phyloP scores from a whole-genome alignment of 2,888 invertebrate genomes.

The Sialis fuliginosa region DNA sequence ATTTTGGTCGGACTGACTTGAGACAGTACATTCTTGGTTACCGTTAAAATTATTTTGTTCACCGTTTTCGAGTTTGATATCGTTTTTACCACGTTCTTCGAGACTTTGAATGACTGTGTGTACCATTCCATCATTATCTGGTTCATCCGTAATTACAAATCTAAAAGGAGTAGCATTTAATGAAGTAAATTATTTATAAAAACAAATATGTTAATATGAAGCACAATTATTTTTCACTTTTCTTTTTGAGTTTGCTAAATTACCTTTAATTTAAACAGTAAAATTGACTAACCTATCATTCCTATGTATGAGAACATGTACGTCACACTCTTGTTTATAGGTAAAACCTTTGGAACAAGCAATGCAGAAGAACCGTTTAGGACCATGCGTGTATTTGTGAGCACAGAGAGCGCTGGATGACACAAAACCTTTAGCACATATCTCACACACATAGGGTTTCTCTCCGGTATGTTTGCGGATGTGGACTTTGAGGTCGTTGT shows the following conservation, averaged over 20 bases:
- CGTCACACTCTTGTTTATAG: conserved; percentile 2
- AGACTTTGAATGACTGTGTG: background rate
- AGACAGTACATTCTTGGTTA: background rate
- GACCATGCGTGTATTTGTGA: conserved; percentile 3
- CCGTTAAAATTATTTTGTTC: background rate
- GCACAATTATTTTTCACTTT: no score
- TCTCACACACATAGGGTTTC: conserved; percentile 3
- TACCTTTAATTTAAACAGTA: no score
- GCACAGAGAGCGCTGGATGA: conserved; percentile 4
- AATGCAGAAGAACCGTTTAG: conserved; percentile 4
- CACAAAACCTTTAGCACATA: conserved; percentile 4
- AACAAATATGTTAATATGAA: no score
- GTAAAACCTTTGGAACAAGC: conserved; percentile 3
- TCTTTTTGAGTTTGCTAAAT: no score
- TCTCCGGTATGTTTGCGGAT: conserved; percentile 5
- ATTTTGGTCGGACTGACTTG: background rate
- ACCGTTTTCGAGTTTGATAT: background rate
- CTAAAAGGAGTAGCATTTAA: no score
- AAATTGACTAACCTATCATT: conserved; percentile 1
- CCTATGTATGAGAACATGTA: conserved; percentile 2
- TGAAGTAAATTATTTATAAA: no score
- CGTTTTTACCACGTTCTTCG: background rate
- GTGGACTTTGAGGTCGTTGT: conserved; percentile 2
- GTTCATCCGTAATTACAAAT: background rate
- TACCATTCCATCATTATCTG: background rate